Conservation (phyloP, 2,113 vertebrate genomes). For the Zosterops japonicus region DNA sequence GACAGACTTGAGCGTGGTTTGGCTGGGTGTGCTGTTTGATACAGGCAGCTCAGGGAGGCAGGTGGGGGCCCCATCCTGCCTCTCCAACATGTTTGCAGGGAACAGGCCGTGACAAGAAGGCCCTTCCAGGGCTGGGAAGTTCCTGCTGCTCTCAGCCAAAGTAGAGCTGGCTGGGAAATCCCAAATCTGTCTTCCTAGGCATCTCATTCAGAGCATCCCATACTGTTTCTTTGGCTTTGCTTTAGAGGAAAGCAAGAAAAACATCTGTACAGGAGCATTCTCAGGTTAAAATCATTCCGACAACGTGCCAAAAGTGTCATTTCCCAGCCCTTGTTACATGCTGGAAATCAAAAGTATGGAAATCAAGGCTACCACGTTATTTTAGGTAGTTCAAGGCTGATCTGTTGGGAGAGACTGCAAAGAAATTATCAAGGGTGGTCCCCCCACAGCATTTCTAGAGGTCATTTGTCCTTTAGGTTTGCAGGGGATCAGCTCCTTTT, state of each 20-base stretch:
- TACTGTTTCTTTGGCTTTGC: constrained; percentile 6
- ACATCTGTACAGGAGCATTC: constrained; percentile 5
- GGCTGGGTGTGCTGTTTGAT: background rate
- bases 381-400: background rate
- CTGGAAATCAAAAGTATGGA: background rate
- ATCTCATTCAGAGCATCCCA: constrained; percentile 5
- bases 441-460: background rate
- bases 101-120: constrained; percentile 17
- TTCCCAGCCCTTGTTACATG: background rate
- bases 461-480: background rate
- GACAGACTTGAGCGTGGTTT: background rate
- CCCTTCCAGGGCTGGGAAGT: constrained; percentile 13
- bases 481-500: background rate
- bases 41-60: background rate
- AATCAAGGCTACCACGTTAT: background rate
- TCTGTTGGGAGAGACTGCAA: background rate
- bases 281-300: background rate
- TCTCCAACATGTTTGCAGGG: background rate
- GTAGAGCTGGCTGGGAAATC: constrained; percentile 41
- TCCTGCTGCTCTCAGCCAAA: constrained; percentile 17
- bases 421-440: background rate
- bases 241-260: constrained; percentile 9
- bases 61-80: background rate
- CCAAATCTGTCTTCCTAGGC: constrained; percentile 17
- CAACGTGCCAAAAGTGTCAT: background rate